These are phyloP conservation scores for Drosophila testacea DNA, from an alignment of 2,888 invertebrate species.

Conservation along the genomic window DNA sequence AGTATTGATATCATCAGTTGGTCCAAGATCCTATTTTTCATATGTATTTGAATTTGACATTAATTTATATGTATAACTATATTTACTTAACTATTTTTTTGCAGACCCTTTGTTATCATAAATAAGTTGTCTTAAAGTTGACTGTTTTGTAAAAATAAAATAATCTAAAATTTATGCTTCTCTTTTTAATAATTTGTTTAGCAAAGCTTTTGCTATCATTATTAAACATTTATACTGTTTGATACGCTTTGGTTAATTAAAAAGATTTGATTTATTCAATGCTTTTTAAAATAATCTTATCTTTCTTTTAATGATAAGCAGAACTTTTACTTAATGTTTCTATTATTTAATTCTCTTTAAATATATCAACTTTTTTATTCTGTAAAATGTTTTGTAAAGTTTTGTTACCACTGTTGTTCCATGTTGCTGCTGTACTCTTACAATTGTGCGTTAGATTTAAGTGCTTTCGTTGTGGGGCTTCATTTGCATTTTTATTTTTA, in stretches of 20 bases:
- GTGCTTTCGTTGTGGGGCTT: constrained; percentile 77
- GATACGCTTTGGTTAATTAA: neutral
- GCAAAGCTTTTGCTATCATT: neutral
- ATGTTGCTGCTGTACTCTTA: constrained; percentile 50
- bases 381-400: neutral
- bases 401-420: constrained; percentile 49
- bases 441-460: constrained; percentile 83
- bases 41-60: no score
- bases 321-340: neutral
- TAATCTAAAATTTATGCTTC: neutral
- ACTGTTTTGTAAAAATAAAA: no score
- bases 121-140: no score
- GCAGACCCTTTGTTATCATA: no score
- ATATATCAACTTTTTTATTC: neutral
- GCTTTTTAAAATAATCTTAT: no score
- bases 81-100: no score
- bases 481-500: constrained; percentile 85
- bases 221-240: neutral
- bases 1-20: no score
- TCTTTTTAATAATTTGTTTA: neutral
- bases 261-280: neutral
- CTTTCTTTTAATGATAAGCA: no score
- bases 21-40: no score
- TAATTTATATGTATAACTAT: no score
- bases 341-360: neutral